phyloP scores from a whole-genome alignment of 2,113 vertebrate species.

The Astur gentilis region DNA sequence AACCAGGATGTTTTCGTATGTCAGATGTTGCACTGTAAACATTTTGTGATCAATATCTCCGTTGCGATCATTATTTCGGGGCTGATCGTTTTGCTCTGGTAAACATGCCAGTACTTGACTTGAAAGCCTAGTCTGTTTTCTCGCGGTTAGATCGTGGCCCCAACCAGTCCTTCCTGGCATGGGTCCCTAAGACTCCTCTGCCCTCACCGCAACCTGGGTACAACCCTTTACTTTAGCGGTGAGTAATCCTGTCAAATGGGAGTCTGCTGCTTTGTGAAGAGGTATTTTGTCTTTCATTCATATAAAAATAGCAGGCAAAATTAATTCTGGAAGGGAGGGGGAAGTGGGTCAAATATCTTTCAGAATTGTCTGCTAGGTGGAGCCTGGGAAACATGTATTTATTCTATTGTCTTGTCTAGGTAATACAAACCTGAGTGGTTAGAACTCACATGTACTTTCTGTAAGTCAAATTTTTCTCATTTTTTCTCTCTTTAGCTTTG shows the following conservation, averaged over 20 bases:
- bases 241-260: slow-evolving; percentile 68
- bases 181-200: slow-evolving; percentile 33
- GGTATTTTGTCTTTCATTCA: slow-evolving; percentile 50
- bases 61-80: slow-evolving; percentile 55
- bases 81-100: slow-evolving; percentile 63
- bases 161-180: slow-evolving; percentile 62
- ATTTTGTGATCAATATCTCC: slow-evolving; percentile 70
- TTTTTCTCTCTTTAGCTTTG: neutral
- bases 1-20: slow-evolving; percentile 49
- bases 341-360: slow-evolving; percentile 56
- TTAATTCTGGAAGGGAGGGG: slow-evolving; percentile 42
- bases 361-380: slow-evolving; percentile 71
- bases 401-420: slow-evolving; percentile 62
- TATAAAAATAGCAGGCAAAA: slow-evolving; percentile 43
- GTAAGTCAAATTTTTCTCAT: neutral
- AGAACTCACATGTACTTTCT: slow-evolving; percentile 5
- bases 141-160: slow-evolving; percentile 54
- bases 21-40: slow-evolving; percentile 60
- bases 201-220: slow-evolving; percentile 62
- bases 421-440: slow-evolving; percentile 71
- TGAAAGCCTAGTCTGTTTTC: slow-evolving; percentile 68
- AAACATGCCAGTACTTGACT: slow-evolving; percentile 71
- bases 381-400: slow-evolving; percentile 70
- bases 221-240: slow-evolving; percentile 65
- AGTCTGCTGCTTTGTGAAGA: slow-evolving; percentile 46